These are phyloP conservation scores for Leptopilina drosophilae DNA, from an alignment of 2,888 invertebrate species.

Conservation along the genomic window DNA sequence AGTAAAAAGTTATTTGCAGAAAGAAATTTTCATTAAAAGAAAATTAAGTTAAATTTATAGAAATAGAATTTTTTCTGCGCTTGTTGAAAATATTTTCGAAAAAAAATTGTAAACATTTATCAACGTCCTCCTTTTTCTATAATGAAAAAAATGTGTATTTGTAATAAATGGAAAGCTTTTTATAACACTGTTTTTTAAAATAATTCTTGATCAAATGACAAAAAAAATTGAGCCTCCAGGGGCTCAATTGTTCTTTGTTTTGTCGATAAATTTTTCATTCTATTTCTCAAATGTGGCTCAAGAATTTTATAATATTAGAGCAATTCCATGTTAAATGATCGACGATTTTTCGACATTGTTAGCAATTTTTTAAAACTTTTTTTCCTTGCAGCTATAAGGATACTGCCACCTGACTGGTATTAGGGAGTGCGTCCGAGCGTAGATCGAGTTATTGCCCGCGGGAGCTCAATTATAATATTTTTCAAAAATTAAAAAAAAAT, in stretches of 20 bases:
- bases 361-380: too few species aligned
- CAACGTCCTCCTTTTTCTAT: constrained; percentile 14
- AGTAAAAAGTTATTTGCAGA: background rate
- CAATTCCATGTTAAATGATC: too few species aligned
- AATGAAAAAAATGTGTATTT: background rate
- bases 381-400: too few species aligned
- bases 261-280: constrained; percentile 15
- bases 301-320: constrained; percentile 18
- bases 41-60: background rate
- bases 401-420: too few species aligned
- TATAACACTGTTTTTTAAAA: background rate
- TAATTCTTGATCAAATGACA: background rate
- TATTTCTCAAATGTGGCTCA: background rate
- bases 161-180: constrained; percentile 1
- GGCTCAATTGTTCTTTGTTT: background rate
- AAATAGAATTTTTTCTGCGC: too few species aligned
- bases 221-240: background rate
- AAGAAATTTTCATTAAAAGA: background rate
- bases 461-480: too few species aligned
- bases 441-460: too few species aligned
- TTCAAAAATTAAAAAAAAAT: too few species aligned
- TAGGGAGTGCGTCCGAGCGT: too few species aligned
- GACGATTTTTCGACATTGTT: too few species aligned
- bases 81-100: too few species aligned
- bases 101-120: too few species aligned